phyloP scores from a whole-genome alignment of 2,113 vertebrate genomes.

The Tonatia bakeri region DNA sequence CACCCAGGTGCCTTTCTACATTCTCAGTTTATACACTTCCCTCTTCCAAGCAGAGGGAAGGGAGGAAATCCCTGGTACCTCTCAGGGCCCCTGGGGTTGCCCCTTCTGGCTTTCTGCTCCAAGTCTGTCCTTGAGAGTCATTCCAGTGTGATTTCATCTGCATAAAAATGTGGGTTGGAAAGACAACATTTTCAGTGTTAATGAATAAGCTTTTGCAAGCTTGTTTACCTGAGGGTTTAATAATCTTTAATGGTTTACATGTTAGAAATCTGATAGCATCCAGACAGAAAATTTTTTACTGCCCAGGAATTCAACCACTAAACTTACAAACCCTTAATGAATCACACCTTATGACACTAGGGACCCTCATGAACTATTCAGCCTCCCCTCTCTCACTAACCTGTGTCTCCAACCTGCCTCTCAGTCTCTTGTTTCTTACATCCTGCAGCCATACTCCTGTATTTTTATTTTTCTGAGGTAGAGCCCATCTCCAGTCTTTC shows the following conservation, averaged over 20 bases:
- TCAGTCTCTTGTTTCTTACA: background rate
- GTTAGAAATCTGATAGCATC: constrained; percentile 2
- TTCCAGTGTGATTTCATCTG: background rate
- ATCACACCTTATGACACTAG: background rate
- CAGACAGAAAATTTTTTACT: background rate
- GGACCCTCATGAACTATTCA: background rate
- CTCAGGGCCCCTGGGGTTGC: background rate
- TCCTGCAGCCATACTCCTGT: background rate
- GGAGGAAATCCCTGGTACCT: background rate
- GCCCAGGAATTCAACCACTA: background rate
- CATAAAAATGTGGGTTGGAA: background rate
- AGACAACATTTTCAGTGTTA: background rate
- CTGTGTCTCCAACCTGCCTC: background rate
- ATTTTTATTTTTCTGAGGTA: background rate
- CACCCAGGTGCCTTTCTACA: background rate
- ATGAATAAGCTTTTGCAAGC: constrained; percentile 43
- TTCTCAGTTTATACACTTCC: background rate
- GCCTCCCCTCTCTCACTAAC: background rate
- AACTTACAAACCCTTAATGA: background rate
- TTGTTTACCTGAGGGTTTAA: constrained; percentile 11
- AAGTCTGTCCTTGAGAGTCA: background rate
- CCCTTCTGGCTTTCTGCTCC: background rate
- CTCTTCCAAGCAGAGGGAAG: background rate
- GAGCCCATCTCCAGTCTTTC: background rate
- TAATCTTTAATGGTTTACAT: constrained; percentile 26